Conservation (phyloP, 2,113 vertebrate species). For the Bos taurus region ARS-UCD2.0 NC_037348.1:35874001-35874500, state of each 20-base stretch:
- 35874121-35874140: slow-evolving; percentile 58
- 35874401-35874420: slow-evolving; percentile 14
- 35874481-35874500: background rate
- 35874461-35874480: background rate
- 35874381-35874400: background rate
- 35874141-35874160: slow-evolving; percentile 48
- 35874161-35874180: slow-evolving; percentile 62
- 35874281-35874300: background rate
- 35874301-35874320: background rate
- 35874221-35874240: slow-evolving; percentile 45
- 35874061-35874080: slow-evolving; percentile 12
- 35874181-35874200: slow-evolving; percentile 36
- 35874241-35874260: background rate
- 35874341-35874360: background rate
- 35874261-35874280: background rate
- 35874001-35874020: slow-evolving; percentile 55
- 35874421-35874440: background rate
- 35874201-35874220: slow-evolving; percentile 39
- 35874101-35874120: slow-evolving; percentile 45
- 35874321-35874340: background rate
- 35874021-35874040: slow-evolving; percentile 39
- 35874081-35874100: slow-evolving; percentile 34
- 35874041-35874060: background rate
- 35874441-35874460: background rate
- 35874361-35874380: background rate